These are phyloP conservation scores for Drosophila watanabei DNA, from an alignment of 1,140 invertebrate species.

Conservation along the genomic window DNA sequence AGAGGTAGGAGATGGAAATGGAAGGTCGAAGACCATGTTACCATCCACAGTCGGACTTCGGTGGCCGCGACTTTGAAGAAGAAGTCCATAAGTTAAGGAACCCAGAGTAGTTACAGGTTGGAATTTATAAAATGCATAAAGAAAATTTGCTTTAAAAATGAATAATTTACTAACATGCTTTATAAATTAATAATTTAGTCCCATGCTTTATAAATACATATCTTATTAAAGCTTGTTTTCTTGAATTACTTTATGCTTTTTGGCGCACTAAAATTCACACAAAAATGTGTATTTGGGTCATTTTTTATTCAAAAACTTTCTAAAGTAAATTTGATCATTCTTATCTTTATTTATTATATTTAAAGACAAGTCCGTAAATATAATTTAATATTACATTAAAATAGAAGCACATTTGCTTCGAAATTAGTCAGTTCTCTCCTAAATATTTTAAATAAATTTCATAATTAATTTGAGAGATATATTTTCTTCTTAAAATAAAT, in stretches of 20 bases:
- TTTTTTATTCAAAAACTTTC: background rate
- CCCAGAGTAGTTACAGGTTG: background rate
- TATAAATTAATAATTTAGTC: too few relatives aligned
- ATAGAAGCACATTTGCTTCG: too few relatives aligned
- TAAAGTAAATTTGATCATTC: background rate
- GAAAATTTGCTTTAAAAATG: too few relatives aligned
- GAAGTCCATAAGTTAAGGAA: background rate
- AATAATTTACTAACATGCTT: too few relatives aligned
- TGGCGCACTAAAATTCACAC: background rate
- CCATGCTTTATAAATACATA: too few relatives aligned
- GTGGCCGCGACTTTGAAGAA: background rate
- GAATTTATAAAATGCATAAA: background rate
- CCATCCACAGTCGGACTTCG: slow-evolving; percentile 11
- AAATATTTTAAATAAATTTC: too few relatives aligned
- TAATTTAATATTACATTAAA: too few relatives aligned
- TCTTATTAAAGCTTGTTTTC: background rate
- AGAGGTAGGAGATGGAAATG: slow-evolving; percentile 9
- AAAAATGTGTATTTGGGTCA: background rate
- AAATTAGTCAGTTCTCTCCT: too few relatives aligned
- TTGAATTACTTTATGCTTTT: background rate
- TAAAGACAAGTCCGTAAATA: too few relatives aligned
- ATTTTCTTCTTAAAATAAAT: background rate
- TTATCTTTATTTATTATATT: too few relatives aligned
- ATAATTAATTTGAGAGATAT: background rate
- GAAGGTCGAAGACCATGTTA: slow-evolving; percentile 20